Conservation (phyloP, 2,113 vertebrate genomes). For the Hyaena hyaena region DNA sequence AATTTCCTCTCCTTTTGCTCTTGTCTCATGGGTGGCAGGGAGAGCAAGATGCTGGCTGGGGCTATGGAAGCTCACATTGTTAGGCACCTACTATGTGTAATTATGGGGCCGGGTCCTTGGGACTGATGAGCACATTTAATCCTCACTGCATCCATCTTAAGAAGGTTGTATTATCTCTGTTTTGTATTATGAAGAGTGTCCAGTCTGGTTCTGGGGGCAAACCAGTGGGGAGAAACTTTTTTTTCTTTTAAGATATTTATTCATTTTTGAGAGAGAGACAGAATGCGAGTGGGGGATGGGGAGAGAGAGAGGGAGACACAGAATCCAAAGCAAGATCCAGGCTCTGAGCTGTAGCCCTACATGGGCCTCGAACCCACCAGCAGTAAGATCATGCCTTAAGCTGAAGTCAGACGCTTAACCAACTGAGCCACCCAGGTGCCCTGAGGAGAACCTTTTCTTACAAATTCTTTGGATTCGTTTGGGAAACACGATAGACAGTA, state of each 20-base stretch:
- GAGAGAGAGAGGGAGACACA: too few relatives aligned
- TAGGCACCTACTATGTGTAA: background rate
- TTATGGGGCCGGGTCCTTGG: rapidly evolving
- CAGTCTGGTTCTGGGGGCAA: background rate
- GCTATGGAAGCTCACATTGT: rapidly evolving
- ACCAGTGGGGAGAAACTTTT: background rate
- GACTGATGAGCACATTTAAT: rapidly evolving
- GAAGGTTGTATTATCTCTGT: background rate
- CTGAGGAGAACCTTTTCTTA: background rate
- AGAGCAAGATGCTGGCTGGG: background rate
- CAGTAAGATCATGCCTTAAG: too few relatives aligned
- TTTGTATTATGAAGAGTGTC: background rate
- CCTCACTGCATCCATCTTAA: background rate
- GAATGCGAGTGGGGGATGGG: too few relatives aligned
- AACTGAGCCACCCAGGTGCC: too few relatives aligned
- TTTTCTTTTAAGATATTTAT: background rate
- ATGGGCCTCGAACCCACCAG: too few relatives aligned
- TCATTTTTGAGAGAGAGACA: too few relatives aligned
- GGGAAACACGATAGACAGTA: background rate
- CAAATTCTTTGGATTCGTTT: background rate
- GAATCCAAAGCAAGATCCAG: too few relatives aligned
- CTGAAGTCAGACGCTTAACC: too few relatives aligned
- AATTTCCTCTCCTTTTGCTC: background rate
- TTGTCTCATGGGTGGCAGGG: background rate
- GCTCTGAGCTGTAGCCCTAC: too few relatives aligned